Evolutionary conservation across 2,888 invertebrate species (phyloP), one percentile per base, ranked within the genome.

Genomic region (Harmothoe impar): DNA sequence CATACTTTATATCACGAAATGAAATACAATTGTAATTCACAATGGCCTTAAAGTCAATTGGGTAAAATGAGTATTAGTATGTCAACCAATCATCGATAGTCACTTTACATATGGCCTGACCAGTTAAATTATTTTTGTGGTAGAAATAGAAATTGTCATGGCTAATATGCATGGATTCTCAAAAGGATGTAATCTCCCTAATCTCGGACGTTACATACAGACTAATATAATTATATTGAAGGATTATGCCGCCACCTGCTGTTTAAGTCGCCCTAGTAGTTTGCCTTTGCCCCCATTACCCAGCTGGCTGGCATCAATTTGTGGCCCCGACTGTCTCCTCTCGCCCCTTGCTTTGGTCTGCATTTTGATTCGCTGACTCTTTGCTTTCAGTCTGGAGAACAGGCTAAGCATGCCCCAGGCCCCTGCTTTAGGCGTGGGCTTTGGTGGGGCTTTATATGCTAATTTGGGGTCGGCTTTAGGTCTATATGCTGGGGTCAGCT

Each of bases 401-500:
- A 54, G 29, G 20, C n/a, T 25, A 10, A 86, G 29, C 25, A 86
- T 56, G 0, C 86, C 86, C 86, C 86, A 86, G 23, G 54, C 23
- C 15, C 85, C 43, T 15, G 33, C 84, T 10, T 35, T 84, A 5
- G 84, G 35, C 31, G 1, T 86, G 54, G 25, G 52, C 25, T 86
- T 86, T 0, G 86, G 86, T 54, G 86, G 86, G 20, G 86, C 25
- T 29, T 54, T 54, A 29, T 86, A 86, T 12, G 86, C 86, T 0
- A 10, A 1, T 25, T 86, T 86, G 20, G 56, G 54, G 33, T 86
- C 86, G n/a, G 86, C 86, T 23, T 86, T 86, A 0, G 86, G 86
- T n/a, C 86, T 52, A 25, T 54, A 86, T 7, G 52, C 33, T 29
- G 86, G 86, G 25, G 86, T 86, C 20, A 86, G 86, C 31, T 86